Conservation (phyloP, 1,140 invertebrate genomes). For the Camponotus pennsylvanicus region DNA sequence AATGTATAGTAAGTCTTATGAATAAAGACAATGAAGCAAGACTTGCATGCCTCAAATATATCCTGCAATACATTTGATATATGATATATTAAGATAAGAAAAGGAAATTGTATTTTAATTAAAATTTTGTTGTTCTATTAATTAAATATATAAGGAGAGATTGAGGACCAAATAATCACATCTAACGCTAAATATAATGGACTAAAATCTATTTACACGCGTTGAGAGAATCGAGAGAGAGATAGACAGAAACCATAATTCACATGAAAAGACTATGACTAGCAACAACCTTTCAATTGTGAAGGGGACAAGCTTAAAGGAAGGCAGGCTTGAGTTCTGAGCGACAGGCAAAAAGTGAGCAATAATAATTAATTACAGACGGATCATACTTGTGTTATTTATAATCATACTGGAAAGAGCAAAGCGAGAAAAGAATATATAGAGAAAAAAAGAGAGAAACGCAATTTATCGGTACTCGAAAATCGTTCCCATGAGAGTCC, state of each 20-base stretch:
- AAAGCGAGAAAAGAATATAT: slow-evolving; percentile 33
- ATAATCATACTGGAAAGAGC: slow-evolving; percentile 34
- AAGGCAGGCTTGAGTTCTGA: slow-evolving; percentile 56
- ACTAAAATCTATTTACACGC: slow-evolving; percentile 20
- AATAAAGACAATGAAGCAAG: slow-evolving; percentile 3
- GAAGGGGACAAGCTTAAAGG: slow-evolving; percentile 33
- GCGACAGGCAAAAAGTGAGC: slow-evolving; percentile 55
- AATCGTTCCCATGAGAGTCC: not conserved
- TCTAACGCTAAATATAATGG: slow-evolving; percentile 28
- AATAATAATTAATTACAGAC: slow-evolving; percentile 60
- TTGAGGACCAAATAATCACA: slow-evolving; percentile 4
- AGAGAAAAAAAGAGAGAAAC: slow-evolving; percentile 24
- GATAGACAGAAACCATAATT: slow-evolving; percentile 44
- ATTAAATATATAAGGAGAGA: slow-evolving; percentile 2
- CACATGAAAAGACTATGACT: slow-evolving; percentile 14
- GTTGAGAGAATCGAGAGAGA: slow-evolving; percentile 41
- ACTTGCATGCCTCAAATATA: slow-evolving; percentile 40
- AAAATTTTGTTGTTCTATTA: slow-evolving; percentile 11
- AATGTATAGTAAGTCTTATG: not conserved
- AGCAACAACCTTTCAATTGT: slow-evolving; percentile 22
- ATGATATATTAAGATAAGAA: slow-evolving; percentile 60
- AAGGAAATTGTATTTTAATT: not conserved
- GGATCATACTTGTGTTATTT: slow-evolving; percentile 55
- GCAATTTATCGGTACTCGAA: slow-evolving; percentile 37
- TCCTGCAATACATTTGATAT: slow-evolving; percentile 69